Conservation (phyloP, 2,888 invertebrate genomes). For the Ochropleura leucogaster region DNA sequence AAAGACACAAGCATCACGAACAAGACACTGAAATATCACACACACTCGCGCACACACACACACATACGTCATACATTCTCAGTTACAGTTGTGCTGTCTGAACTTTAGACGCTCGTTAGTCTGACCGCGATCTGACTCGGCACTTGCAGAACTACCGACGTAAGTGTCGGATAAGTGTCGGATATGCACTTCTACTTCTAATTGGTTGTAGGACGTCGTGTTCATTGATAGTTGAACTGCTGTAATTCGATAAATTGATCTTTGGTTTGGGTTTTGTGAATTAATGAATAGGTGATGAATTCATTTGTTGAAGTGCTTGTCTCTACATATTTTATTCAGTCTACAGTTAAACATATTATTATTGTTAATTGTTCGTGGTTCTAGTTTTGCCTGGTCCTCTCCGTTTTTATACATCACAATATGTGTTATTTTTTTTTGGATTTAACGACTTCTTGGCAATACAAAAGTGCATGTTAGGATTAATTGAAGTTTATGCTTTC, state of each 20-base stretch:
- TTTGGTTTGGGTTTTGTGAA: conserved; percentile 18
- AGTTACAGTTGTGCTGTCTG: conserved; percentile 44
- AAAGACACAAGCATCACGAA: conserved; percentile 6
- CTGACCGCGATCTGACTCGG: conserved; percentile 61
- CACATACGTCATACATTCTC: conserved; percentile 23
- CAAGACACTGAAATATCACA: conserved; percentile 20
- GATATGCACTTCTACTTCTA: conserved; percentile 60
- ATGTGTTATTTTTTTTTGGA: background rate
- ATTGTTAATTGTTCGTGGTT: too few species aligned
- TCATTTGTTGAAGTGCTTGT: background rate
- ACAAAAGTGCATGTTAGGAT: background rate
- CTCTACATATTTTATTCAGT: too few species aligned
- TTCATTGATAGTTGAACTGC: conserved; percentile 52
- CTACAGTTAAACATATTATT: background rate
- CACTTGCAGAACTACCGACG: conserved; percentile 38
- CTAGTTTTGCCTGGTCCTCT: background rate
- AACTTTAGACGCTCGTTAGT: conserved; percentile 63
- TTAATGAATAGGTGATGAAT: background rate
- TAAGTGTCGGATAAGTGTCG: conserved; percentile 49
- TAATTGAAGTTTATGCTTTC: background rate
- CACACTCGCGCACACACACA: conserved; percentile 7
- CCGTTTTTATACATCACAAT: background rate
- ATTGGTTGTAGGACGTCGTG: conserved; percentile 50
- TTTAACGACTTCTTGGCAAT: background rate
- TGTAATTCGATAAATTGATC: conserved; percentile 51